Base-by-base conservation (phyloP, 2,797 vertebrate species). In the Thripadectes ignobilis region DNA sequence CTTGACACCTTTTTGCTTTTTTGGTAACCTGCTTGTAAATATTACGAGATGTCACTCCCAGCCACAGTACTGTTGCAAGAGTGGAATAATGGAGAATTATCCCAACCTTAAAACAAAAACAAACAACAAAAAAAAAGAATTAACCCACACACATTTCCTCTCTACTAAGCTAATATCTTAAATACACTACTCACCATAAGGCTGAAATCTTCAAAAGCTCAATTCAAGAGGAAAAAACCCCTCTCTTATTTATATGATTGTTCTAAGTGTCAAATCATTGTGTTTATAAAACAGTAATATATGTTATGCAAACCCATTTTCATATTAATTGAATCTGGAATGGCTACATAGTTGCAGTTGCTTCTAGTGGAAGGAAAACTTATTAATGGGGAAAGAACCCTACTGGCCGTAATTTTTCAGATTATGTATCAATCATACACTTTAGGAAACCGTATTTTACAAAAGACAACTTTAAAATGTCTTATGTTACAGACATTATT, bases 61-160 rank as follows among this genome's bases (percentile, higher is more conserved):
- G 98, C 99, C 99, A 99, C 18, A 99, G 95, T 14, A 99, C 98
- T 1, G 99, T 99, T 9, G 99, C 99, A 80, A 99, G 98, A 20
- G 99, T 99, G 15, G 99, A 99, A 95, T 99, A 99, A 96, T 99
- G 99, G 75, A 99, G 98, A 96, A 99, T 97, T 95, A 99, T 99
- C 30, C 99, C 99, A 93, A 99, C 98, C 99, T 99, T 75, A 65
- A 65, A 85, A 63, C 30, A 88, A 89, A 52, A 97, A 41, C 0
- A 43, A 24, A 66, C 13, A 87, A 65, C 11, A 46, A 68, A 73
- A 84, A 73, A 84, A 29, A 76, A 52, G 7, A 85, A 69, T 55
- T 24, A 94, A 57, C 2, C 1, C 14, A 13, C 11, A 80, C 74
- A 39, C 38, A 45, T 34, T 69, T 76, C 26, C 34, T 22, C 65